Percentiles rank a stretch among this genome's conserved stretches.
Evolutionary conservation across 2,888 invertebrate genomes (phyloP).

Genomic region (Eurois occulta): DNA sequence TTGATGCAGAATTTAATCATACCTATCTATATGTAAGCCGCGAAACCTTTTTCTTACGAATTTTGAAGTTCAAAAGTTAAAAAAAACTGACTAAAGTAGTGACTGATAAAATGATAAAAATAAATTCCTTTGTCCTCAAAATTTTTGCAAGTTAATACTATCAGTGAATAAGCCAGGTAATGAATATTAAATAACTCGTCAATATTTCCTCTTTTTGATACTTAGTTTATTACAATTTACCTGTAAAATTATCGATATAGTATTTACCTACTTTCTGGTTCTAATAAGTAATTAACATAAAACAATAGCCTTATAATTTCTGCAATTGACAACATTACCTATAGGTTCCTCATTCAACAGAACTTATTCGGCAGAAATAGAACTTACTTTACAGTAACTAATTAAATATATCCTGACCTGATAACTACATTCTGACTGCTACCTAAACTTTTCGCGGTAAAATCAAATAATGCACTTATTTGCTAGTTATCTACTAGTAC

Average conservation of each 20-base stretch:
- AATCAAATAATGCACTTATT: not conserved
- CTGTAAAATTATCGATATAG: not conserved
- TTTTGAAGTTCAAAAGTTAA: not conserved
- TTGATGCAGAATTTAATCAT: not conserved
- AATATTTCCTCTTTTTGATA: conserved; percentile 1
- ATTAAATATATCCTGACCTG: not conserved
- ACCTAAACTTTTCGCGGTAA: conserved; percentile 18
- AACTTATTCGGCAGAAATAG: not conserved
- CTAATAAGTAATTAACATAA: not conserved
- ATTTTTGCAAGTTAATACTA: not conserved
- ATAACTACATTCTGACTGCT: not conserved
- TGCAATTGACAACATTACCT: not conserved
- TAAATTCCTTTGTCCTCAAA: not conserved
- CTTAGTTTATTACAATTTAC: not conserved
- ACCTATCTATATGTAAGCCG: not conserved
- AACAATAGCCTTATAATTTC: not conserved
- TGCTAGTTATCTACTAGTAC: not conserved
- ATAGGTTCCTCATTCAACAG: not conserved
- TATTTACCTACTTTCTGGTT: not conserved
- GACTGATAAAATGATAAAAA: not conserved
- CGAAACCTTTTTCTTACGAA: not conserved
- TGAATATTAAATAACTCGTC: no score
- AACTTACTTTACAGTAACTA: not conserved
- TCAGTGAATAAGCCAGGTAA: not conserved
- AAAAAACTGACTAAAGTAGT: not conserved